These are phyloP conservation scores for Spodoptera littoralis DNA, from an alignment of 2,888 invertebrate species.

Conservation along the genomic window DNA sequence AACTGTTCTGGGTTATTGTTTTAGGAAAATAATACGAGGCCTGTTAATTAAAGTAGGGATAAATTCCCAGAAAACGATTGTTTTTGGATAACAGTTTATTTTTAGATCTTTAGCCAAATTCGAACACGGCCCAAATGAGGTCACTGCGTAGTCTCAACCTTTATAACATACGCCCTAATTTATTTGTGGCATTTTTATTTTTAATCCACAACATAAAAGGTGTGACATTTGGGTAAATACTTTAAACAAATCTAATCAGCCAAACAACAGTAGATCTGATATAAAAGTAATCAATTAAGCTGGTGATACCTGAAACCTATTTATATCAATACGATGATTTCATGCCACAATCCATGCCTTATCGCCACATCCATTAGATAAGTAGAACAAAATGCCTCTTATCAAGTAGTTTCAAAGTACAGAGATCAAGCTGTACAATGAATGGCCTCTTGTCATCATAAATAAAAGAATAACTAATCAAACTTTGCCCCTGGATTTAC, in stretches of 20 bases:
- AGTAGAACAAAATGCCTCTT: conserved; percentile 27
- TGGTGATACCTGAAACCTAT: conserved; percentile 24
- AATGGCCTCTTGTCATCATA: conserved; percentile 68
- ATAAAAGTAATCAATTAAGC: conserved; percentile 28
- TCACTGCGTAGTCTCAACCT: not conserved
- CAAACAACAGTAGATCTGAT: conserved; percentile 7
- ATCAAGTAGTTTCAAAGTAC: conserved; percentile 39
- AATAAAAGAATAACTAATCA: conserved; percentile 80
- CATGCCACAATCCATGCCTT: conserved; percentile 8
- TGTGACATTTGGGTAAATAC: conserved; percentile 2
- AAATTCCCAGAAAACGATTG: conserved; percentile 30
- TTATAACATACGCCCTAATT: conserved; percentile 13
- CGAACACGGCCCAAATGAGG: conserved; percentile 16
- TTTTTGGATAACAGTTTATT: conserved; percentile 10
- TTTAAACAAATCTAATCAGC: conserved; percentile 12
- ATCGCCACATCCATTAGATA: conserved; percentile 36
- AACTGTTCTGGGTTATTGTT: conserved; percentile 39
- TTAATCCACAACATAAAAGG: not conserved
- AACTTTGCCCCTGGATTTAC: conserved; percentile 74
- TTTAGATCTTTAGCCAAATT: conserved; percentile 8
- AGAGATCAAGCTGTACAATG: conserved; percentile 53
- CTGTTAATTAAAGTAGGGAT: conserved; percentile 31
- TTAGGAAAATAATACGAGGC: conserved; percentile 35
- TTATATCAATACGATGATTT: conserved; percentile 26
- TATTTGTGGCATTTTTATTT: conserved; percentile 6